These are phyloP conservation scores for Argyresthia goedartella DNA, from an alignment of 2,888 invertebrate species.

Conservation along the genomic window DNA sequence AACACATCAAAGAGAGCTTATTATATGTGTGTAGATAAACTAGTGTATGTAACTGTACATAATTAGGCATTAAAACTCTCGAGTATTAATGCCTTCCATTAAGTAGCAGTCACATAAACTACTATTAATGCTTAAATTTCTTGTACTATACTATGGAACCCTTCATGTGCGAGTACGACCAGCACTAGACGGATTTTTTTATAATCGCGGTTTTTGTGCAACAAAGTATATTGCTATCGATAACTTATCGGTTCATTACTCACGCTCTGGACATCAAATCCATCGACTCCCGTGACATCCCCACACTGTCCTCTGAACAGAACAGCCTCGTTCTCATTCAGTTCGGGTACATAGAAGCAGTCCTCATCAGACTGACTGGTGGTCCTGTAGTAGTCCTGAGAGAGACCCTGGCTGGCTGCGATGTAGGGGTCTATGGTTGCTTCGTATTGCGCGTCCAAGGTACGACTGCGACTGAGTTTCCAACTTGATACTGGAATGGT, in stretches of 20 bases:
- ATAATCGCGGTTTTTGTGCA: no score
- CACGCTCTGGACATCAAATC: conserved; percentile 35
- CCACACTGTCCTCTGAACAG: conserved; percentile 45
- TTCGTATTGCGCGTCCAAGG: conserved; percentile 22
- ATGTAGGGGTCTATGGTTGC: conserved; percentile 26
- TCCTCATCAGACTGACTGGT: conserved; percentile 39
- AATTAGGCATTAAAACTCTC: no score
- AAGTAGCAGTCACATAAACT: no score
- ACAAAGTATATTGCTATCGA: neutral
- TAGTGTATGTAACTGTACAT: no score
- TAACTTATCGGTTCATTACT: conserved; percentile 9
- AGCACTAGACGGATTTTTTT: no score
- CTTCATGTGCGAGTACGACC: no score
- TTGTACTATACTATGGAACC: no score
- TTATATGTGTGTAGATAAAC: no score
- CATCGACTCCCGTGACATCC: conserved; percentile 23
- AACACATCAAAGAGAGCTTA: no score
- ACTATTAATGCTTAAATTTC: no score
- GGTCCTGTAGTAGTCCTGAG: conserved; percentile 28
- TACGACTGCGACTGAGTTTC: conserved; percentile 37
- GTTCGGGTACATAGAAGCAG: conserved; percentile 48
- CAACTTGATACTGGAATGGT: conserved; percentile 42
- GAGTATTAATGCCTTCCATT: no score
- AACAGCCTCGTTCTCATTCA: conserved; percentile 24
- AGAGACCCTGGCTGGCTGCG: conserved; percentile 36